Base-by-base conservation (phyloP, 2,888 invertebrate genomes). In the Gisinianus flammeolus region DNA sequence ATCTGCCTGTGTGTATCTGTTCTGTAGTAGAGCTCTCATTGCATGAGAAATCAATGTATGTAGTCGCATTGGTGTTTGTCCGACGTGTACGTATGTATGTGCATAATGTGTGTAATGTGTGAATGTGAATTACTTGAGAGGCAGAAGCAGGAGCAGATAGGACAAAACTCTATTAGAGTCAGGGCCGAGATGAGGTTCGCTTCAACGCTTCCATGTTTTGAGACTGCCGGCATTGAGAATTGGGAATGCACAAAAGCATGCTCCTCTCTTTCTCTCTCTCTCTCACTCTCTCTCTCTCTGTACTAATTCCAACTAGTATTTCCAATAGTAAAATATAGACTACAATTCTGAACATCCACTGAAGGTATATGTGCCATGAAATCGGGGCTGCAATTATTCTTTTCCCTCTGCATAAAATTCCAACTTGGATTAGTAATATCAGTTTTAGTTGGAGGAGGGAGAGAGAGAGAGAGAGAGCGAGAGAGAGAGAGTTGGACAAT, bases 171-270 rank as follows among this genome's bases (percentile, higher is more conserved):
- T 73, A 35, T 62, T 62, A 75, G 76, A 76, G 76, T 76, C 76
- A 76, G 76, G 64, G 62, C 76, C 77, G 79, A 79, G 79, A 81
- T 81, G 79, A 81, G 64, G 71, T 77, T 77, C 81, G 81, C 79
- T 79, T 75, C 81, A 81, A 81, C 81, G 81, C 81, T 73, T 79
- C 73, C 71, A 64, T 72, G 77, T 68, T 81, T 75, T 79, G 78
- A 77, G 73, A 79, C 73, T 73, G 66, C 58, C 72, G 22, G 62
- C 73, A 73, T 73, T 73, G 58, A 64, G 73, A 73, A 73, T 73
- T 33, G 33, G 26, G 62, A 62, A 73, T 64, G 71, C 71, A 71
- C 56, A n/a, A n/a, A 54, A 56, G 71, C 71, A 71, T 71, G 56
- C 71, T 71, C 54, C 68, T 33, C 44, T 67, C 33, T 67, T 30